A percentile compares a stretch with the other conserved stretches of the same genome.
These are phyloP conservation scores for Miichthys miiuy DNA, from an alignment of 2,797 vertebrate genomes.

Conservation along the genomic window DNA sequence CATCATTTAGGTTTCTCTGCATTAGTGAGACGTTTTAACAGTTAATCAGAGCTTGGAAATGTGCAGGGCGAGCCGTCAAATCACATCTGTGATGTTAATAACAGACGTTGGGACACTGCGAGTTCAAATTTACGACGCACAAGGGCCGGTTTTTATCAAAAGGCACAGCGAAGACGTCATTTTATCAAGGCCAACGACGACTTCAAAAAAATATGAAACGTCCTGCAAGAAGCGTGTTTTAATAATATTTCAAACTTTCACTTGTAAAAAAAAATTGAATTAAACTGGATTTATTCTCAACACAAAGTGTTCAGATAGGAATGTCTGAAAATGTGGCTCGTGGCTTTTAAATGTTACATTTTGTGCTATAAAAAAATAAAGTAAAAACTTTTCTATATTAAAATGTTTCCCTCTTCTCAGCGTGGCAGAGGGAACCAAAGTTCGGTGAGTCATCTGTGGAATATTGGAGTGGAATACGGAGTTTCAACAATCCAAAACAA, in stretches of 20 bases:
- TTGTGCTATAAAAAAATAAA: not conserved
- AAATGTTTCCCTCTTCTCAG: not conserved
- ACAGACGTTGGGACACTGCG: not conserved
- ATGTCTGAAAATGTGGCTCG: not conserved
- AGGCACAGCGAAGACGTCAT: constrained; percentile 12
- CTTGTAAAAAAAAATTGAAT: not conserved
- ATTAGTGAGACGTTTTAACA: not conserved
- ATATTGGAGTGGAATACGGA: not conserved
- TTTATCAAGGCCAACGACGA: constrained; percentile 37
- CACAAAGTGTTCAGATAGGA: not conserved
- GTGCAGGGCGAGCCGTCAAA: not conserved
- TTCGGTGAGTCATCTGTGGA: not conserved
- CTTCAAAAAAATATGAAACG: constrained; percentile 1
- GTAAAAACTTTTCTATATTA: not conserved
- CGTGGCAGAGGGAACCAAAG: not conserved
- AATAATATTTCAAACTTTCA: not conserved
- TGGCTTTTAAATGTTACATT: not conserved
- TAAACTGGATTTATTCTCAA: constrained; percentile 27
- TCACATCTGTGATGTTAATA: not conserved
- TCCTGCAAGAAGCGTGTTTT: constrained; percentile 13
- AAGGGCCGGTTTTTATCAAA: constrained; percentile 18
- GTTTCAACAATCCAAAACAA: not conserved
- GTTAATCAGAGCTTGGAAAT: not conserved
- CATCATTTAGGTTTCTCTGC: not conserved
- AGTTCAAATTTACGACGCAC: not conserved